Base-by-base conservation (phyloP, 2,797 vertebrate species). In the Spea hammondii region DNA sequence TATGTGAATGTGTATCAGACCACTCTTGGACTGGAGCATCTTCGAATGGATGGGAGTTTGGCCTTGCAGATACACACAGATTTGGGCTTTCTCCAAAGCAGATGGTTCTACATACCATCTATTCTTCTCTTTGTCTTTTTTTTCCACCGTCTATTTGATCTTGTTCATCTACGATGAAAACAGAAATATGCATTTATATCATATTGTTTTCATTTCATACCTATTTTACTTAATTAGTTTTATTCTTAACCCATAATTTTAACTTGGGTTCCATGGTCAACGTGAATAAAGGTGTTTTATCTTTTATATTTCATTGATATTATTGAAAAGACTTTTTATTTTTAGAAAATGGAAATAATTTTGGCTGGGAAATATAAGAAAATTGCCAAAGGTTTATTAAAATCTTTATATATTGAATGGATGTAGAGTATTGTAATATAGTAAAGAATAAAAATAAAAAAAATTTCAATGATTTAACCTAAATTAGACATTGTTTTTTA, bases 21-120 rank as follows among this genome's bases (percentile, higher is more conserved):
- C 95, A 93, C 96, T 93, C 94, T 95, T 89, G 94, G 96, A 95
- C 95, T 92, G 54, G 95, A 92, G 94, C 92, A 95, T 96, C 96
- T 96, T 96, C 96, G 96, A 96, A 98, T 95, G 95, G 95, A 94
- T 95, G 94, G 90, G 96, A 95, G 95, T 94, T 93, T 92, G 93
- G 92, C 93, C 93, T 91, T 93, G 87, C 92, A 91, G 94, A 95
- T 92, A 91, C 92, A 93, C 89, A 88, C 90, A 93, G 94, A 95
- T 93, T 96, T 97, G 96, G 95, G 96, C 92, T 89, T 95, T 90
- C 95, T 98, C 96, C 96, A 97, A 94, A 96, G 93, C 96, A 98
- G 96, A 98, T 97, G 96, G 96, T 94, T 95, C 91, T 92, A 94
- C 95, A 94, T 94, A 93, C 92, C 94, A 93, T 94, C 95, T 93